These are phyloP conservation scores for Sericinus montela DNA, from an alignment of 2,888 invertebrate species.

Conservation along the genomic window DNA sequence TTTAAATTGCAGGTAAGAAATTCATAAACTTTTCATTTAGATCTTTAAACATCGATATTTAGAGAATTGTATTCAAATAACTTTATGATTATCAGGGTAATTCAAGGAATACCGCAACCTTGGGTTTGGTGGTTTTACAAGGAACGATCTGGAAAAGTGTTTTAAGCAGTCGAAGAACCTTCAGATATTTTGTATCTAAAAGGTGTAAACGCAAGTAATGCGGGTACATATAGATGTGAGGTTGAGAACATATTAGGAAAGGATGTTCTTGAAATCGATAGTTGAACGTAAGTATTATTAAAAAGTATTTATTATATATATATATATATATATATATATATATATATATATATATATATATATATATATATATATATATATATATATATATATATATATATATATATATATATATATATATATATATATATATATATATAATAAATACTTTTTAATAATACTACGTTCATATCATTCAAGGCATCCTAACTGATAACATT, in stretches of 20 bases:
- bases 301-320: not conserved
- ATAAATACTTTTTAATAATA: conserved; percentile 13
- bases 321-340: too few species aligned
- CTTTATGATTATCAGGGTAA: not conserved
- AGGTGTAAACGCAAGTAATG: conserved; percentile 20
- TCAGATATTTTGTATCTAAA: conserved; percentile 24
- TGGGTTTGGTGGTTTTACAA: conserved; percentile 34
- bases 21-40: not conserved
- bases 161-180: conserved; percentile 8
- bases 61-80: too few species aligned
- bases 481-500: too few species aligned
- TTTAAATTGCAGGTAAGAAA: conserved; percentile 39
- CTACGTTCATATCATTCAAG: too few species aligned
- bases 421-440: too few species aligned
- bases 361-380: too few species aligned
- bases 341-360: too few species aligned
- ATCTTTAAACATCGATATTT: too few species aligned
- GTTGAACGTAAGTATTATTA: conserved; percentile 40
- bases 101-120: conserved; percentile 6
- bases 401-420: too few species aligned
- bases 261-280: conserved; percentile 28
- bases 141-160: not conserved
- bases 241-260: conserved; percentile 35
- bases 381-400: too few species aligned
- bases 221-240: conserved; percentile 36